Base-by-base conservation (phyloP, 2,797 vertebrate species). In the Sorex maritimensis region DNA sequence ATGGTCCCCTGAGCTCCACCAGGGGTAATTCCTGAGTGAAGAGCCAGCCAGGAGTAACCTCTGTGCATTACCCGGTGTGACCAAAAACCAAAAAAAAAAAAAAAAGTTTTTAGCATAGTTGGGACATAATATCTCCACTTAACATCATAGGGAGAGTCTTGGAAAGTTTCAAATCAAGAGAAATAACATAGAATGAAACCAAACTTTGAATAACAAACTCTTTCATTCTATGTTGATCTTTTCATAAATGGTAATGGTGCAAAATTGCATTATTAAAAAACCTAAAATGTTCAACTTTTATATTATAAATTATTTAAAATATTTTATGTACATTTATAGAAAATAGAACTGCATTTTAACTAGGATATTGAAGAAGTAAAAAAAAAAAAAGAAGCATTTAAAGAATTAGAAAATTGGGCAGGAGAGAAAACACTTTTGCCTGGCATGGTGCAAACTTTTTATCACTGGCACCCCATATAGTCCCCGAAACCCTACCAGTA, bases 311-410 rank as follows among this genome's bases (percentile, higher is more conserved):
- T 61, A 23, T 61, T 61, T 61, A 3, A 61, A 75, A 72, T 5
- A 81, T 7, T 19, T 72, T 88, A 72, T 69, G 77, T 38, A 41
- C 5, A 82, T 63, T 86, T 24, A n/a, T 82, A 13, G 80, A 85
- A 77, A 23, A 58, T 55, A 88, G 58, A 10, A 61, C 46, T 93
- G 30, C 81, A 81, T 3, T 88, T 92, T 19, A 93, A 1, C 15
- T 58, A 58, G 13, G 34, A 34, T 26, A 58, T 69, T 84, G 21
- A 5, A 94, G 44, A 93, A 86, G 8, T 71, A 55, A 61, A 61
- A 61, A 61, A 61, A 19, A 19, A 61, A 21, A 19, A 58, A 58
- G 3, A 68, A 72, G 6, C 13, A 17, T 46, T 81, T 75, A 55
- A 84, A 65, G 21, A 80, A 30, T 61, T 14, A 30, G 21, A 58